Conservation (phyloP, 1,140 invertebrate genomes). For the Drosophila fuyamai region DNA sequence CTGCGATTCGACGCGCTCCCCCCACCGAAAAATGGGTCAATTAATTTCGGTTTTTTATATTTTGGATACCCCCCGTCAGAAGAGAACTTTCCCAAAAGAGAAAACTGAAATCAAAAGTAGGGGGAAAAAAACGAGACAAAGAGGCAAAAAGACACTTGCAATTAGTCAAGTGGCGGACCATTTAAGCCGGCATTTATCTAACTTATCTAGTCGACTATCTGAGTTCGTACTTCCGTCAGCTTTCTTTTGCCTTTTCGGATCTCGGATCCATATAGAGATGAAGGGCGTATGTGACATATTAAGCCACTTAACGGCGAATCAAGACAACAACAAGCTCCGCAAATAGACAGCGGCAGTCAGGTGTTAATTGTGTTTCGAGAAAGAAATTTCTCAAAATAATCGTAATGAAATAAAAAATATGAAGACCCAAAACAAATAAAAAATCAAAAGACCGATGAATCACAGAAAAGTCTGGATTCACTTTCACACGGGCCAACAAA, state of each 20-base stretch:
- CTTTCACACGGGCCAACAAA: slow-evolving; percentile 57
- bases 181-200: slow-evolving; percentile 53
- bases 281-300: slow-evolving; percentile 51
- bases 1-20: slow-evolving; percentile 47
- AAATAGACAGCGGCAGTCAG: slow-evolving; percentile 46
- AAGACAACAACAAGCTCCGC: slow-evolving; percentile 27
- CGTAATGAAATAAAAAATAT: slow-evolving; percentile 17
- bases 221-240: slow-evolving; percentile 65
- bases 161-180: slow-evolving; percentile 59
- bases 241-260: slow-evolving; percentile 42
- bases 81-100: slow-evolving; percentile 71
- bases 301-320: slow-evolving; percentile 67
- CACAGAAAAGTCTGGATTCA: slow-evolving; percentile 31
- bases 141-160: slow-evolving; percentile 40
- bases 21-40: slow-evolving; percentile 52
- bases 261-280: slow-evolving; percentile 31
- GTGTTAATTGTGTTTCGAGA: slow-evolving; percentile 63
- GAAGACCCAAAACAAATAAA: neutral
- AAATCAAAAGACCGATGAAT: slow-evolving; percentile 18
- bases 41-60: slow-evolving; percentile 9
- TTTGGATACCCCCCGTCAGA: neutral
- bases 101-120: slow-evolving; percentile 58
- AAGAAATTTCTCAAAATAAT: slow-evolving; percentile 43
- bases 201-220: slow-evolving; percentile 47
- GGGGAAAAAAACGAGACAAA: neutral